Evolutionary conservation across 2,797 vertebrate species (phyloP).

Genomic region (Rhadinocentrus ornatus): DNA sequence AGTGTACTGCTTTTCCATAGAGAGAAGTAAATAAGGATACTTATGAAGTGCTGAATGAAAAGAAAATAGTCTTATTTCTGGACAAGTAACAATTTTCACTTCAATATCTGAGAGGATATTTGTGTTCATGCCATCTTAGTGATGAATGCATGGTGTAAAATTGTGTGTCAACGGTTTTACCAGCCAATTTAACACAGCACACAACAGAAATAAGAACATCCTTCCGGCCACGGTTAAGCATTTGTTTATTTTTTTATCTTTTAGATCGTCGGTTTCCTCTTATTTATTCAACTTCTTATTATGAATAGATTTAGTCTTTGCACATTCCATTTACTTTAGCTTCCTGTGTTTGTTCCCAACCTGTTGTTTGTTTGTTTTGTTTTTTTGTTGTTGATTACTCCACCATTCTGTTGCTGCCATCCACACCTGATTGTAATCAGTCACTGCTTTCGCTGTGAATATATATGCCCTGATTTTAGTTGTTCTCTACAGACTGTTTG

Average conservation of each 20-base stretch:
- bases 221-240: background rate
- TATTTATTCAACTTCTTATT: background rate
- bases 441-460: background rate
- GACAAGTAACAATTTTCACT: background rate
- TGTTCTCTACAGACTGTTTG: background rate
- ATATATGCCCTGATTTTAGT: background rate
- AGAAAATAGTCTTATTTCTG: constrained; percentile 9
- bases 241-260: background rate
- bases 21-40: constrained; percentile 7
- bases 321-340: background rate
- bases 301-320: background rate
- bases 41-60: constrained; percentile 16
- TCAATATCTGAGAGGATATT: background rate
- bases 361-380: no score
- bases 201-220: background rate
- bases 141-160: background rate
- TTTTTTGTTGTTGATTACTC: background rate
- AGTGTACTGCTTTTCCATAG: constrained; percentile 2
- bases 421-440: background rate
- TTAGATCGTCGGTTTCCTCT: background rate
- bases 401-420: background rate
- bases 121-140: background rate
- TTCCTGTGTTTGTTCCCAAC: background rate
- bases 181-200: background rate
- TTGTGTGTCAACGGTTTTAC: background rate